Percentiles rank a stretch among this genome's conserved stretches.
These are phyloP conservation scores for Slavum lentiscoides DNA, from an alignment of 2,888 invertebrate species.

Conservation along the genomic window DNA sequence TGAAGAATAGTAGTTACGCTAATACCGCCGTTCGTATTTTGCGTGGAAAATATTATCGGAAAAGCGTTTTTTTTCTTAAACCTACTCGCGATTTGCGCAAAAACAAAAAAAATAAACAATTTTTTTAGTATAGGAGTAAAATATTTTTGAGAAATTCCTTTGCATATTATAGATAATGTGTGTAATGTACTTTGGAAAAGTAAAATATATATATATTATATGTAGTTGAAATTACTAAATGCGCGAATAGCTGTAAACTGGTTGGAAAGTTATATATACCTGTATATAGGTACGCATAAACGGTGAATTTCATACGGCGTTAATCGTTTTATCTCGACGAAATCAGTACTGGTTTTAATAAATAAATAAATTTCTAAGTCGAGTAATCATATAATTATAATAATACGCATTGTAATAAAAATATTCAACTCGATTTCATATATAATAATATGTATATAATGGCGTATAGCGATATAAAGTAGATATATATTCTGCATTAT, in stretches of 20 bases:
- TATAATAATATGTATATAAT: slow-evolving; percentile 23
- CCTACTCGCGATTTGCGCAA: no score
- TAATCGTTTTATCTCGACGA: slow-evolving; percentile 38
- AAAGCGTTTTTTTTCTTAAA: not conserved
- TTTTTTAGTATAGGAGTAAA: not conserved
- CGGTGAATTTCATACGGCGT: slow-evolving; percentile 21
- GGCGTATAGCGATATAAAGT: not conserved
- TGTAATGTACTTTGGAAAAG: not conserved
- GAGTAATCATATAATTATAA: slow-evolving; percentile 24
- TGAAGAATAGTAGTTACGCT: no score
- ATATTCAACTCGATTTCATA: slow-evolving; percentile 20
- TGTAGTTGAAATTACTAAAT: slow-evolving; percentile 21
- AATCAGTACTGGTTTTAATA: slow-evolving; percentile 35
- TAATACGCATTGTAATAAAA: slow-evolving; percentile 33
- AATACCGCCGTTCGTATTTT: not conserved
- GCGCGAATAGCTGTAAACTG: slow-evolving; percentile 35
- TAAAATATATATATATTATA: not conserved
- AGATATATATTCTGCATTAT: not conserved
- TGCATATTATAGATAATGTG: not conserved
- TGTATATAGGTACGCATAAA: not conserved
- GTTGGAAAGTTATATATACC: slow-evolving; percentile 38
- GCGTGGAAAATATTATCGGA: not conserved
- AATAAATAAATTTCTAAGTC: slow-evolving; percentile 39
- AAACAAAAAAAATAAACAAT: no score
- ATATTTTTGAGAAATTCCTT: slow-evolving; percentile 3